Base-by-base conservation (phyloP, 2,888 invertebrate genomes). In the Drosophila picticornis region DNA sequence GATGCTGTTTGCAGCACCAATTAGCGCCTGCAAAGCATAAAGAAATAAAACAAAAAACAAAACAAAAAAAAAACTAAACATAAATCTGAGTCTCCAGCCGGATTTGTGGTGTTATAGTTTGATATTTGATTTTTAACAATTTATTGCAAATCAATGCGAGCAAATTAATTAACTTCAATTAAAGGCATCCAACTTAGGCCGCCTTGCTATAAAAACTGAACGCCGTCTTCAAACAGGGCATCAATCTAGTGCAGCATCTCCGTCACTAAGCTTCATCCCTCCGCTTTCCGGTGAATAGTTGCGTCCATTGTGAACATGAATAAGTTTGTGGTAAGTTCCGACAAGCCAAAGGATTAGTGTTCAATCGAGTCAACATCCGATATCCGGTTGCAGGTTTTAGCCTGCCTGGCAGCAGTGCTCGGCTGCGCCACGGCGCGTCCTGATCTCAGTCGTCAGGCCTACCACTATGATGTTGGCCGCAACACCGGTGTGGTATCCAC, bases 101-200 rank as follows among this genome's bases (percentile, higher is more conserved):
- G 87, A 87, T 89, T 84, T 88, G 60, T 71, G 56, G 25, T 61
- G 77, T 79, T 83, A 80, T 85, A 89, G 84, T 81, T 82, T 57
- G 38, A 63, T 70, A 70, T 65, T 58, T 46, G 29, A 46, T 57
- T 46, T 48, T 66, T 81, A 79, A 80, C 81, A 77, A 83, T 89
- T 84, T 75, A 84, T 84, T 88, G 88, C 88, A 88, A 88, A 84
- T 79, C 76, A 77, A 80, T 81, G 78, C 81, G 72, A 86, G 73
- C 79, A 83, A 69, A 83, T 91, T 82, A 91, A 91, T 91, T 91
- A 90, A 89, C 84, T 90, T 91, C 82, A 91, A 91, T 91, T 90
- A 91, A 91, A 86, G 70, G 43, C 73, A 52, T 34, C 55, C 48
- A 16, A 46, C 16, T 46, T 46, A 1, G 46, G 25, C 46, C 25